These are phyloP conservation scores for Drosophila villosipedis DNA, from an alignment of 2,888 invertebrate genomes.

Conservation along the genomic window DNA sequence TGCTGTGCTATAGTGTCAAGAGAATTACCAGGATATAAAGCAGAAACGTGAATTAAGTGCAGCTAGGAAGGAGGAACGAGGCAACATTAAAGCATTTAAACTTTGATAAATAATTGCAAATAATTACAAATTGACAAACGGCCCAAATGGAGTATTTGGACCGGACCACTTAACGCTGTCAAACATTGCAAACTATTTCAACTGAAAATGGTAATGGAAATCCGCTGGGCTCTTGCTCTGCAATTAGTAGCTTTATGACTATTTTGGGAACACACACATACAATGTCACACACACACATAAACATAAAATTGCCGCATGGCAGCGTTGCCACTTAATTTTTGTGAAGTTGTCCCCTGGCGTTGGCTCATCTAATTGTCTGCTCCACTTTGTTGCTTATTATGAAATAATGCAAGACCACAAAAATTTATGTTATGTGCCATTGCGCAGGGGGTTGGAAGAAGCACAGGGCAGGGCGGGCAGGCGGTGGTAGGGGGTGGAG, in stretches of 20 bases:
- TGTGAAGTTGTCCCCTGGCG: conserved; percentile 64
- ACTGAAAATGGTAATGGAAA: conserved; percentile 39
- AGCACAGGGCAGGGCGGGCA: not conserved
- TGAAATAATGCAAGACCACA: conserved; percentile 66
- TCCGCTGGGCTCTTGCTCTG: conserved; percentile 30
- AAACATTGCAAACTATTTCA: conserved; percentile 60
- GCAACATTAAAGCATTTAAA: conserved; percentile 59
- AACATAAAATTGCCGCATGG: conserved; percentile 20
- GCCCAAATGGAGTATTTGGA: conserved; percentile 13
- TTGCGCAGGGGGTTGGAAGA: conserved; percentile 2
- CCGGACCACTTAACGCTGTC: conserved; percentile 22
- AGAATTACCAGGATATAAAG: conserved; percentile 32
- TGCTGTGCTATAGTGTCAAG: conserved; percentile 48
- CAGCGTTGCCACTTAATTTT: conserved; percentile 69
- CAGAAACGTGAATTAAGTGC: conserved; percentile 38
- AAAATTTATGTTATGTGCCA: conserved; percentile 55
- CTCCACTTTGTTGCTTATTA: conserved; percentile 62
- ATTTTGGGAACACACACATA: conserved; percentile 52
- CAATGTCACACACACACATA: conserved; percentile 4
- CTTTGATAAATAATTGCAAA: conserved; percentile 63
- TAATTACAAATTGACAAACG: conserved; percentile 29
- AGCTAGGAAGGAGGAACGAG: conserved; percentile 21
- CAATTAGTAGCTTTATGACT: conserved; percentile 63
- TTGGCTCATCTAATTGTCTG: conserved; percentile 64
- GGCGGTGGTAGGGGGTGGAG: too few species aligned